Evolutionary conservation across 2,113 vertebrate species (phyloP).

Genomic region (Grantiella picta): DNA sequence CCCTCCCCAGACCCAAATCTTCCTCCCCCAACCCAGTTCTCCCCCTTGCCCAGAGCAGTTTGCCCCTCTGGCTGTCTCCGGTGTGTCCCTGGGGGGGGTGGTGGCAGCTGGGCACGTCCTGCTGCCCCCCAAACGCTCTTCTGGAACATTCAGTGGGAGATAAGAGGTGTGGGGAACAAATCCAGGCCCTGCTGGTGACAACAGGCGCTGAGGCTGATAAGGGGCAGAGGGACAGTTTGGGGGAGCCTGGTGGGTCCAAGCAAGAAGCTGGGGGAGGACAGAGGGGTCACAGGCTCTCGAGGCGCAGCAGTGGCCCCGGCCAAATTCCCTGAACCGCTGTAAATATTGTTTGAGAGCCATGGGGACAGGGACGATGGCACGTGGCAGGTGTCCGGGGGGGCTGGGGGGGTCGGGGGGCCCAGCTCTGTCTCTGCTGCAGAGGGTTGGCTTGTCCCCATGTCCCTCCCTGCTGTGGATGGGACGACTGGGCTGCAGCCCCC

Average conservation of each 20-base stretch:
- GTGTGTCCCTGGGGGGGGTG: accelerated
- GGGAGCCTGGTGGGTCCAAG: background rate
- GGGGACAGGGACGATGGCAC: constrained; percentile 9
- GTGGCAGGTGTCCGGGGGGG: background rate
- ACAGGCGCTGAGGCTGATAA: background rate
- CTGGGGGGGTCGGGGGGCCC: background rate
- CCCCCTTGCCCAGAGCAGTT: background rate
- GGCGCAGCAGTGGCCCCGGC: background rate
- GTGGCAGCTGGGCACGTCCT: background rate
- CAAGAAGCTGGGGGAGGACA: accelerated
- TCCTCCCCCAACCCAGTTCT: accelerated
- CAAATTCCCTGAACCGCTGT: background rate
- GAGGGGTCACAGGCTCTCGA: background rate
- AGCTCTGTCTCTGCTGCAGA: background rate
- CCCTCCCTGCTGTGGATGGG: background rate
- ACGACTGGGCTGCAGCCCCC: background rate
- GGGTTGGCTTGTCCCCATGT: background rate
- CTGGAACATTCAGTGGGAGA: background rate
- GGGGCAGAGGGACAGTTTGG: background rate
- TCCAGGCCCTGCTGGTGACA: background rate
- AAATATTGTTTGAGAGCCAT: constrained; percentile 54
- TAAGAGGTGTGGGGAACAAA: background rate
- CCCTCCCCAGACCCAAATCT: accelerated
- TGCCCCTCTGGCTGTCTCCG: background rate
- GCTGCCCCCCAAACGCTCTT: background rate